Evolutionary conservation across 2,888 invertebrate species (phyloP), one percentile per base, ranked within the genome.

Genomic region (Caenorhabditis zanzibari): DNA sequence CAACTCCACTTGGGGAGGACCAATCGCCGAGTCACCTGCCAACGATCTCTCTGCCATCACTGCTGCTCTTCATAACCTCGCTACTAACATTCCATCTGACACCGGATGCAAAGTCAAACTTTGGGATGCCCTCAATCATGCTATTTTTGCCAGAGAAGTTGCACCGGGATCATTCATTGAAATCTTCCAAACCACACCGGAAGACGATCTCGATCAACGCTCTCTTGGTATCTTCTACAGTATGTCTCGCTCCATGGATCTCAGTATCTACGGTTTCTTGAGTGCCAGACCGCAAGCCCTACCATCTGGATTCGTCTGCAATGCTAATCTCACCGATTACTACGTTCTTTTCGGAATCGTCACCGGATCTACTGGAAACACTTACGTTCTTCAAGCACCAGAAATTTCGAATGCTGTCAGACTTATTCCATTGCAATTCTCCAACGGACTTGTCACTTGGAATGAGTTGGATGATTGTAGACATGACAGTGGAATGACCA

Each of bases 1-100:
- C 85, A 88, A 88, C 66, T 88, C 88, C 0, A 88, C 88, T 9
- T 88, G 88, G 88, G 88, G 88, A 68, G 88, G 84, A 56, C 66
- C 76, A 26, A 66, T 88, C 10, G 82, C 85, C 10, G 38, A 63
- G 7, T 68, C 86, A 1, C 82, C 82, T n/a, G 66, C 80, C 12
- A 47, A 61, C n/a, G 69, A 86, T 24, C 83, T 82, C 4, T 72
- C 84, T 6, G 73, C 69, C 12, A 63, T 87, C 44, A 71, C 77
- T 14, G 28, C 24, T 14, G 85, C 85, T 32, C 38, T 87, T 72
- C n/a, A 81, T 22, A 74, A 28, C 4, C 35, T 85, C 24, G 75
- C 83, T 10, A 49, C 69, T 5, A 44, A 44, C 10, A 35, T 77
- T 35, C 85, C 85, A 72, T 61, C 85, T 14, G 87, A 87, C 58